Evolutionary conservation across 2,888 invertebrate species (phyloP), one percentile per base, ranked within the genome.

Genomic region (Marronus borbonicus): DNA sequence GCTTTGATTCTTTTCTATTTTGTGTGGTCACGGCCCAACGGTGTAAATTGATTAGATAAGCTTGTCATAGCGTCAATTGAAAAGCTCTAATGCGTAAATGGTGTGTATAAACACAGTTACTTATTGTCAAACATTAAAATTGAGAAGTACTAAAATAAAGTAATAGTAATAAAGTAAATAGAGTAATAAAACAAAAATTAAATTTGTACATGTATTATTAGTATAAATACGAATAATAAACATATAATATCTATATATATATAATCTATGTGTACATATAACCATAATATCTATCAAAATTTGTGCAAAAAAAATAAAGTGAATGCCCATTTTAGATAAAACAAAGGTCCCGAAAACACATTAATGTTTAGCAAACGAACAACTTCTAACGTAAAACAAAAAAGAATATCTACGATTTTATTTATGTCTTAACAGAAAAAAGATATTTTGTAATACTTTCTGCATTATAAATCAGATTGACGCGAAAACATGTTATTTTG

Each of bases 131-230:
- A 24, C 31, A 36, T 36, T 36, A 5, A 5, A 36, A 36, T 36
- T 36, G 31, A 36, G 5, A 36, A 36, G 5, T 36, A 8, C 8
- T 44, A 24, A 24, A 24, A 24, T 2, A 24, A 24, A 24, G 24
- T 24, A 24, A 24, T 24, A 24, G 2, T 24, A 24, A 1, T 24
- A 24, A 24, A 24, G 36, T 7, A 36, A 36, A 39, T 44, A 12
- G 2, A 58, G 12, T 49, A 72, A 58, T 20, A 39, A 72, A 72
- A 44, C 60, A 60, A 24, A 28, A 10, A 10, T 60, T 74, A 5
- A 60, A 36, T 74, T 44, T 74, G 72, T 74, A 74, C 60, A 74
- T 74, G 55, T 74, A 74, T 74, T 74, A 74, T 74, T 74, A 74
- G 44, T 74, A 74, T 74, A 74, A 74, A 74, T 58, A 74, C 28